Base-by-base conservation (phyloP, 2,797 vertebrate genomes). In the Micrastur ruficollis region DNA sequence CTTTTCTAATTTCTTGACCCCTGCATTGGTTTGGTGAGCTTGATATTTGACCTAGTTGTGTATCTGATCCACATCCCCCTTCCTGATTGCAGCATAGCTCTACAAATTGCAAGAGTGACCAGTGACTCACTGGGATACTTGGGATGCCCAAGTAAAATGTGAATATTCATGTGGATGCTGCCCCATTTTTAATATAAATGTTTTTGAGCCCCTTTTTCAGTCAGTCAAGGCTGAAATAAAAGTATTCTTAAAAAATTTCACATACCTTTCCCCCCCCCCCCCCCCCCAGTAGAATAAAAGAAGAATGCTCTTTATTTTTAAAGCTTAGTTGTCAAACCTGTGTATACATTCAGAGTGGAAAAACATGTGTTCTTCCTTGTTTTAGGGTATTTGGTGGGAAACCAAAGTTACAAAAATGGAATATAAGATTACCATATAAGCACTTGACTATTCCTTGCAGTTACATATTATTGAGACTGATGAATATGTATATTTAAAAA, bases 191-290 rank as follows among this genome's bases (percentile, higher is more conserved):
- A 76, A 65, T 38, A 67, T 74, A 87, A 93, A 63, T 10, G 5
- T 0, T 46, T 65, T 85, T 63, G 16, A 44, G 7, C 7, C 27
- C 4, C 7, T 78, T 62, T 92, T 85, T 9, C 36, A 59, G 20
- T 46, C 71, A 71, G 16, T 44, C 36, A 89, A 70, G 12, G 25
- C 16, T 72, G 31, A 81, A 92, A 49, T 80, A 59, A 34, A 91
- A 81, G 5, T n/a, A 13, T 40, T n/a, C 50, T 68, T 42, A 3
- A 3, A 26, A 59, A 31, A 63, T 27, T 14, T 61, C 5, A 15
- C 4, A 4, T 11, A 2, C 0, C 16, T 44, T 44, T 16, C 7
- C 16, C 16, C 16, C 42, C 14, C 16, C 2, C 42, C 42, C 42
- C 42, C 16, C 42, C 11, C 71, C 58, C 40, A 72, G n/a, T 42